Percentiles rank a stretch among this genome's conserved stretches.
phyloP scores from a whole-genome alignment of 2,888 invertebrate genomes.

The Ashinkailepas kermadecensis region DNA sequence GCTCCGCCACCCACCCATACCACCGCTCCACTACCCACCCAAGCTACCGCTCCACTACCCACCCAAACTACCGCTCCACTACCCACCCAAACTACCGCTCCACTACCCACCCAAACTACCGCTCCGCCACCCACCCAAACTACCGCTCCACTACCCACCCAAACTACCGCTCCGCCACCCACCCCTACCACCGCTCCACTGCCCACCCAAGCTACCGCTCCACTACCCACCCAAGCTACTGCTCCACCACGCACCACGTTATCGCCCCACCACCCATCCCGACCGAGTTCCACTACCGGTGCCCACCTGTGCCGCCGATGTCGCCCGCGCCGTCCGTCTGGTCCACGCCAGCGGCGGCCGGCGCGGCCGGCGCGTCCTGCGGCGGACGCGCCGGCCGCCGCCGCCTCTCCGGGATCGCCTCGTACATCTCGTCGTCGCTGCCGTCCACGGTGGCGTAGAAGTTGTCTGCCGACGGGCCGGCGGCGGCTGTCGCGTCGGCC shows the following conservation, averaged over 20 bases:
- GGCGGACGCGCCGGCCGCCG: not conserved
- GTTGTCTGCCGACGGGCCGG: not conserved
- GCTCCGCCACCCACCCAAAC: no score
- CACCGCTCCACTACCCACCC: not conserved
- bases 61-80: not conserved
- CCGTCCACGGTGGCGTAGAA: slow-evolving; percentile 17
- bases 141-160: no score
- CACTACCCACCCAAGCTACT: no score
- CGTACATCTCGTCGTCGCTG: slow-evolving; percentile 19
- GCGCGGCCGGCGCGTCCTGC: not conserved
- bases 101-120: not conserved
- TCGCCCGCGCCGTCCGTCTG: not conserved
- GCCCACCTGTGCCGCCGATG: no score
- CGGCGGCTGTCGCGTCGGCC: not conserved
- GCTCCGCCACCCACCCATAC: not conserved
- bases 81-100: not conserved
- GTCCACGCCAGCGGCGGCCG: not conserved
- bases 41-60: not conserved
- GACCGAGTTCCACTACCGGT: not conserved
- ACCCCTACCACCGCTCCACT: not conserved
- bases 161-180: no score
- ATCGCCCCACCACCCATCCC: not conserved
- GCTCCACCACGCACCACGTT: not conserved
- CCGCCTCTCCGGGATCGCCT: slow-evolving; percentile 17
- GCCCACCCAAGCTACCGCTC: not conserved